Evolutionary conservation across 2,888 invertebrate genomes (phyloP), one percentile per base, ranked within the genome.

Genomic region (Thalpophila matura): DNA sequence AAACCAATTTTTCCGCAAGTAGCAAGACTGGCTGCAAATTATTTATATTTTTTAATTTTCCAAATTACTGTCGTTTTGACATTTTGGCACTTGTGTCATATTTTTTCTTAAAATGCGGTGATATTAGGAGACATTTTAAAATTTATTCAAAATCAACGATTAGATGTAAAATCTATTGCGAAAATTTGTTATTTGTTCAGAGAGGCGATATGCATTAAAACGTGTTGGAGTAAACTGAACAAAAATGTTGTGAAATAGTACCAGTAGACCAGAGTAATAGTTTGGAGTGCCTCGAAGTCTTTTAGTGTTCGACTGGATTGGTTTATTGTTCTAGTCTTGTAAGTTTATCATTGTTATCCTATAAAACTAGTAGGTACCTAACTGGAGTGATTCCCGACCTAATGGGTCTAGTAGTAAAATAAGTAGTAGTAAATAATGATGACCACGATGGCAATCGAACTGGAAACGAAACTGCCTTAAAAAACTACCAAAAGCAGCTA

Each of bases 191-290:
- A 22, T 58, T 37, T 42, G 33, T 16, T 26, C 10, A 16, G 4
- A 5, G 18, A 61, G 47, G 43, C 56, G 43, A 35, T 54, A 50
- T 50, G 31, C 24, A n/a, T 35, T 18, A 56, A 43, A 35, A 62
- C 65, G 56, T 56, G 47, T 37, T 42, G 42, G 7, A 67, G 56
- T 46, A 57, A 51, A 59, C n/a, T 24, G 20, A 62, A 47, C 16
- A 45, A 62, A 61, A 59, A 68, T 68, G 53, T 47, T 61, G 46
- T 60, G 57, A 72, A 53, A 50, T 54, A 53, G 38, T 46, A 45
- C n/a, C n/a, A n/a, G n/a, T n/a, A n/a, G n/a, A n/a, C n/a, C n/a
- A n/a, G n/a, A n/a, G n/a, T 12, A 31, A 24, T 51, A 33, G 22
- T 22, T 58, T 38, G 14, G 18, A 22, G 22, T 42, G 16, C 37